Base-by-base conservation (phyloP, 2,113 vertebrate species). In the Hippocampus guttulatus region DNA sequence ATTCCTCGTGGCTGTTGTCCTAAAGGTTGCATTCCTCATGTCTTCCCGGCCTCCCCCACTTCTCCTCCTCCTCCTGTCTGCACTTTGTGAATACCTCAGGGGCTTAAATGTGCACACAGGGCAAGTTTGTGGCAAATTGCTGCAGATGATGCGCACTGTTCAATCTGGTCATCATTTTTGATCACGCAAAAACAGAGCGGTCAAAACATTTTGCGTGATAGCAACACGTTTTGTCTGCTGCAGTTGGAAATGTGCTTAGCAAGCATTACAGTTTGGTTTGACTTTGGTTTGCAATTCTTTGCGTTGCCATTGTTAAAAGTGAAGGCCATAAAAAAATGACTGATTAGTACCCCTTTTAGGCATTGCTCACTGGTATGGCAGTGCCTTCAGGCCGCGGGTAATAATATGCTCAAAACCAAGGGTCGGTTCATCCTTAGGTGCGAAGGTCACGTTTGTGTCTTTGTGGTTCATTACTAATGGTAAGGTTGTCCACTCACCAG, bases 21-120 rank as follows among this genome's bases (percentile, higher is more conserved):
- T 66, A 77, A 64, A 84, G 73, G 71, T 84, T 85, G 63, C 76
- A 81, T 84, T 88, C 88, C 89, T 82, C 51, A 15, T 65, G 33
- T 54, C 74, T 66, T 25, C 54, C n/a, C 68, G 4, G n/a, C 52
- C 68, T 45, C 69, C 77, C 83, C 20, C 43, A 9, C 43, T 47
- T 18, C 12, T 64, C 63, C 41, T 43, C 61, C 33, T 63, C 63
- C 43, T 47, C 14, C 43, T 18, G 38, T 23, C 57, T 75, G 38
- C 64, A 27, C 49, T 67, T 67, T 60, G 25, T 47, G 47, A 67
- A 73, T 84, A 73, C 80, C 67, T 69, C 70, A 54, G 49, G 81
- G 83, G 75, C 69, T 72, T 75, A 43, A 63, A 67, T 75, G 30
- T 65, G 23, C 41, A 45, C 68, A 51, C n/a, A 57, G 66, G 25